Evolutionary conservation across 1,140 invertebrate genomes (phyloP).

Genomic region (Whitmania pigra): DNA sequence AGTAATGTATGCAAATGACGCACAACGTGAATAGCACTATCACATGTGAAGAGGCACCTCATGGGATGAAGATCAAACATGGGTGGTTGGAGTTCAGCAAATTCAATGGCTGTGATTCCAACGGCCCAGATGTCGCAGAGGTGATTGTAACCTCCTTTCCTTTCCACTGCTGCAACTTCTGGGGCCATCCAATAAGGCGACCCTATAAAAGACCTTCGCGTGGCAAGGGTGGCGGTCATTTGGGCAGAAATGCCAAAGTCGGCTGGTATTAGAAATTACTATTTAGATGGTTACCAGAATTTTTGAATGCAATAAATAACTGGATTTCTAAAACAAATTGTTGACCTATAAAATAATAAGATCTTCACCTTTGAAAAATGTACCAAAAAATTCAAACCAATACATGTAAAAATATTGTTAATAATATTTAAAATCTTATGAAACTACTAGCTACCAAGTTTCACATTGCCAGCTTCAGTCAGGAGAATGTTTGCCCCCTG

Average conservation of each 20-base stretch:
- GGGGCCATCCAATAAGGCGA: conserved; percentile 86
- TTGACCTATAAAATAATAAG: too few relatives aligned
- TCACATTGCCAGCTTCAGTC: conserved; percentile 89
- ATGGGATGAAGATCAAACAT: conserved; percentile 99
- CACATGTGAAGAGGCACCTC: conserved; percentile 45
- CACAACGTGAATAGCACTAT: not conserved
- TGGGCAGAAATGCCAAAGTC: conserved; percentile 99
- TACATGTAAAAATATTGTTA: too few relatives aligned
- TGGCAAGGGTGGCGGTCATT: conserved; percentile 96
- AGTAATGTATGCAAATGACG: too few relatives aligned
- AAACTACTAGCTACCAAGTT: conserved; percentile 50
- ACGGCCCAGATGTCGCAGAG: conserved; percentile 99
- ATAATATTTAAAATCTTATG: too few relatives aligned
- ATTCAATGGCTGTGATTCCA: conserved; percentile 95
- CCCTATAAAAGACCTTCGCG: conserved; percentile 98
- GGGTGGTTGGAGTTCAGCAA: conserved; percentile 94
- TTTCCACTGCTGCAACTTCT: conserved; percentile 94
- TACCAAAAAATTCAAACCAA: too few relatives aligned
- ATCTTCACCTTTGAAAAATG: too few relatives aligned
- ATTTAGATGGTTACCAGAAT: too few relatives aligned
- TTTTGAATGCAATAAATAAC: too few relatives aligned
- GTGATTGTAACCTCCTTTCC: conserved; percentile 96
- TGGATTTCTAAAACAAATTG: too few relatives aligned
- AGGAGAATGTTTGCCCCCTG: conserved; percentile 94
- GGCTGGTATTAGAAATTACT: conserved; percentile 45